Conservation (phyloP, 2,888 invertebrate genomes). For the Mechanitis mazaeus region DNA sequence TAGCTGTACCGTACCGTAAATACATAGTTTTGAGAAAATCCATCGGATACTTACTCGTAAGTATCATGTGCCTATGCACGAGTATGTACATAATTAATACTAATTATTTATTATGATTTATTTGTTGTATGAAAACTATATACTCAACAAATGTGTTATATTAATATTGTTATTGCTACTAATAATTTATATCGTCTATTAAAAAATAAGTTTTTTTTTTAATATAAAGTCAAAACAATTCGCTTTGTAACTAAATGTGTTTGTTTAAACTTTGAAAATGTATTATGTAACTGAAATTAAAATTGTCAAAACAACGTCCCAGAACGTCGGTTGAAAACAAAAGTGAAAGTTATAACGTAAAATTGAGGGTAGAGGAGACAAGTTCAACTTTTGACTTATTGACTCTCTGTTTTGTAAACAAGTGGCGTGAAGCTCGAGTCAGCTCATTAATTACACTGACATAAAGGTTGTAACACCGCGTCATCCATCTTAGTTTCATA, state of each 20-base stretch:
- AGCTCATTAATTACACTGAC: conserved; percentile 4
- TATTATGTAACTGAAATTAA: neutral
- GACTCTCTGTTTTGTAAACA: conserved; percentile 5
- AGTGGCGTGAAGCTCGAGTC: neutral
- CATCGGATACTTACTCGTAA: too few relatives aligned
- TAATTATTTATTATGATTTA: too few relatives aligned
- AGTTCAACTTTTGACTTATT: conserved; percentile 6
- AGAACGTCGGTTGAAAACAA: neutral
- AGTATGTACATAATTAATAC: too few relatives aligned
- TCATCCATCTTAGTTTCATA: conserved; percentile 4
- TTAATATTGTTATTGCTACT: too few relatives aligned
- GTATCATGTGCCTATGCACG: too few relatives aligned
- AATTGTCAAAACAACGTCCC: neutral
- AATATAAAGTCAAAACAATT: neutral
- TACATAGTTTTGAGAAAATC: too few relatives aligned
- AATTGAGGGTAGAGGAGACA: conserved; percentile 7
- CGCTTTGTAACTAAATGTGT: neutral
- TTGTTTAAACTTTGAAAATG: neutral
- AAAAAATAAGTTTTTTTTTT: too few relatives aligned
- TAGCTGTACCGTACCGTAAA: too few relatives aligned
- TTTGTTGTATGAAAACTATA: too few relatives aligned
- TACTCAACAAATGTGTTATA: too few relatives aligned
- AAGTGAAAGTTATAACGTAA: conserved; percentile 2
- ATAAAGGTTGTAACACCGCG: conserved; percentile 1
- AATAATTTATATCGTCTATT: too few relatives aligned